Percentiles rank a stretch among this genome's conserved stretches.
Evolutionary conservation across 2,797 vertebrate species (phyloP).

Genomic region (Falco concolor): DNA sequence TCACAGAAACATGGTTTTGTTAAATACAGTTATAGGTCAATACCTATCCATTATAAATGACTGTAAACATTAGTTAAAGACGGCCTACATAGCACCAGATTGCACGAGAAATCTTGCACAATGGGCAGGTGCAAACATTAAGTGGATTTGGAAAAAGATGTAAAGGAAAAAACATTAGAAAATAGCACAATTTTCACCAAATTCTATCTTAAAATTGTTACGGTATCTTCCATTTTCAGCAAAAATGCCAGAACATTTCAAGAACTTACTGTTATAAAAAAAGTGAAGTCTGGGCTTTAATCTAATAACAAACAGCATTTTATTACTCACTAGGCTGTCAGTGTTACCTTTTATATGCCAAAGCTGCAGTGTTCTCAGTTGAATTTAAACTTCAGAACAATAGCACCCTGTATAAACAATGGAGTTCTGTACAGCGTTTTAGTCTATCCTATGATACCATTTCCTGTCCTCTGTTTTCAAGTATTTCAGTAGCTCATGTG

Average conservation of each 20-base stretch:
- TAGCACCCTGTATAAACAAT: not conserved
- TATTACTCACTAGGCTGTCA: not conserved
- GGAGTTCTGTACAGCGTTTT: not conserved
- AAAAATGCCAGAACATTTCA: not conserved
- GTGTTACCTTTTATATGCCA: not conserved
- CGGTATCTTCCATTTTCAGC: not conserved
- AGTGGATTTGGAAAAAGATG: not conserved
- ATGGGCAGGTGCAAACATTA: not conserved
- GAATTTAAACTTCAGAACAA: not conserved
- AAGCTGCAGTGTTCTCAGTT: not conserved
- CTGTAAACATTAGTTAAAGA: not conserved
- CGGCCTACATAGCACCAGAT: not conserved
- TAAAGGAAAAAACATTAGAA: not conserved
- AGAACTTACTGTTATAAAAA: not conserved
- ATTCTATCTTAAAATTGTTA: not conserved
- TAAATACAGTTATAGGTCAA: not conserved
- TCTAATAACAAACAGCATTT: not conserved
- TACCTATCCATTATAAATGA: not conserved
- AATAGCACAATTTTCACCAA: not conserved
- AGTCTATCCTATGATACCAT: constrained; percentile 16
- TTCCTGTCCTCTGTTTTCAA: constrained; percentile 43
- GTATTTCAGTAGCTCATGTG: constrained; percentile 3
- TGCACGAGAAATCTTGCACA: not conserved
- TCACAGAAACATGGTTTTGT: not conserved
- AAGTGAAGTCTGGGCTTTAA: not conserved